Conservation (phyloP, 2,797 vertebrate species). For the Tapirus indicus region DNA sequence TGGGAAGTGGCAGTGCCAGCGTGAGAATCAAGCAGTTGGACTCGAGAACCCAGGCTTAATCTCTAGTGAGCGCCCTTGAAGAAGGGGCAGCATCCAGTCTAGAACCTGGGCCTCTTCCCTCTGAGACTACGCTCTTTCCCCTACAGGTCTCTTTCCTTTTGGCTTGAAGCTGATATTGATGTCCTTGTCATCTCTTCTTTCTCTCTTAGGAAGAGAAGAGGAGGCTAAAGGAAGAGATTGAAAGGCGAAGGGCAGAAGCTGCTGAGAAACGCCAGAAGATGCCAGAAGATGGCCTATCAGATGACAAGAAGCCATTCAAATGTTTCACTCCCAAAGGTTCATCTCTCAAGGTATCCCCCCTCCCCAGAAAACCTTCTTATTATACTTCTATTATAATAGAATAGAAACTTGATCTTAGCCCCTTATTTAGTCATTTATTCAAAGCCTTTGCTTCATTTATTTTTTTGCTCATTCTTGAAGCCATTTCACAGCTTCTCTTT, state of each 20-base stretch:
- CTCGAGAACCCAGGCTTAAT: background rate
- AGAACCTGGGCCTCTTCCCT: background rate
- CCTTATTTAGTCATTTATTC: background rate
- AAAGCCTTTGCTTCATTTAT: background rate
- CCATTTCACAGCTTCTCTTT: background rate
- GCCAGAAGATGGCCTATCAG: constrained; percentile 91
- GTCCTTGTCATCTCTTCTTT: background rate
- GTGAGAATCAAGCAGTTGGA: background rate
- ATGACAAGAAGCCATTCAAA: constrained; percentile 95
- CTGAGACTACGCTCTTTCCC: background rate
- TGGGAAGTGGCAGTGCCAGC: background rate
- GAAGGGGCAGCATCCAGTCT: background rate
- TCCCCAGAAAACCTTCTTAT: background rate
- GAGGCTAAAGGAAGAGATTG: constrained; percentile 98
- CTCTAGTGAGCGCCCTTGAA: background rate
- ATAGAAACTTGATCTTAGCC: background rate
- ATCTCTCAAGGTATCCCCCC: constrained; percentile 93
- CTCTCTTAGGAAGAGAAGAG: constrained; percentile 95
- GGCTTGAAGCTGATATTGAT: background rate
- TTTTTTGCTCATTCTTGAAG: background rate
- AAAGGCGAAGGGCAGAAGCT: constrained; percentile 97
- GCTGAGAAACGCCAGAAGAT: constrained; percentile 98
- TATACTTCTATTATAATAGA: background rate
- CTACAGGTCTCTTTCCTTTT: background rate
- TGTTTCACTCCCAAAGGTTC: constrained; percentile 97